Conservation (phyloP, 2,888 invertebrate genomes). For the Cerceris rybyensis region DNA sequence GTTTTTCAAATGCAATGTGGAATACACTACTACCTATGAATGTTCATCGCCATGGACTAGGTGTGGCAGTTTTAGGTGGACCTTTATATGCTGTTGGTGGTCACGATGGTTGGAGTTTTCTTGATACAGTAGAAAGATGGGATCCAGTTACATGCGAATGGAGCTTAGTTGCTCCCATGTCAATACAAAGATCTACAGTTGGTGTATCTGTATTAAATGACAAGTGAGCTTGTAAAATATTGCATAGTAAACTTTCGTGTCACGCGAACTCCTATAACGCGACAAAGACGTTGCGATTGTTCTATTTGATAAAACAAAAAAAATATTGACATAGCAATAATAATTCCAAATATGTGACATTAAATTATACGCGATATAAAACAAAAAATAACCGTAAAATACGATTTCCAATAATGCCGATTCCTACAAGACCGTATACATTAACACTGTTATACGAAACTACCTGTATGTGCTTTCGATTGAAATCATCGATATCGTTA, state of each 20-base stretch:
- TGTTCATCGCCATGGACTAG: constrained; percentile 92
- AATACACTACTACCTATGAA: constrained; percentile 93
- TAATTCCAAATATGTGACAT: not conserved
- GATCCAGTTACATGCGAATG: constrained; percentile 94
- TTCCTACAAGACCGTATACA: too few species aligned
- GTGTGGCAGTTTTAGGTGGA: constrained; percentile 90
- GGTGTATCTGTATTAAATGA: constrained; percentile 94
- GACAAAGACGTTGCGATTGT: too few species aligned
- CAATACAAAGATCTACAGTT: constrained; percentile 93
- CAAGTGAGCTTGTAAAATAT: constrained; percentile 80
- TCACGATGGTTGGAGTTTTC: constrained; percentile 97
- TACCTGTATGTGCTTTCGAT: too few species aligned
- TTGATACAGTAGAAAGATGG: constrained; percentile 96
- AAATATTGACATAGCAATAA: not conserved
- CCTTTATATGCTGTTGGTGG: constrained; percentile 97
- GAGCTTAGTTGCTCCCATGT: constrained; percentile 96
- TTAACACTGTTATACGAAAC: too few species aligned
- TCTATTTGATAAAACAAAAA: not conserved
- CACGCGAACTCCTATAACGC: too few species aligned
- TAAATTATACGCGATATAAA: not conserved
- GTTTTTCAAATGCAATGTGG: constrained; percentile 91
- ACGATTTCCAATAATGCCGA: too few species aligned
- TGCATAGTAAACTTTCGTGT: too few species aligned
- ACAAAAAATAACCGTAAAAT: not conserved
- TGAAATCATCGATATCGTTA: too few species aligned